Evolutionary conservation across 2,113 vertebrate species (phyloP).

Genomic region (Apteryx owenii): DNA sequence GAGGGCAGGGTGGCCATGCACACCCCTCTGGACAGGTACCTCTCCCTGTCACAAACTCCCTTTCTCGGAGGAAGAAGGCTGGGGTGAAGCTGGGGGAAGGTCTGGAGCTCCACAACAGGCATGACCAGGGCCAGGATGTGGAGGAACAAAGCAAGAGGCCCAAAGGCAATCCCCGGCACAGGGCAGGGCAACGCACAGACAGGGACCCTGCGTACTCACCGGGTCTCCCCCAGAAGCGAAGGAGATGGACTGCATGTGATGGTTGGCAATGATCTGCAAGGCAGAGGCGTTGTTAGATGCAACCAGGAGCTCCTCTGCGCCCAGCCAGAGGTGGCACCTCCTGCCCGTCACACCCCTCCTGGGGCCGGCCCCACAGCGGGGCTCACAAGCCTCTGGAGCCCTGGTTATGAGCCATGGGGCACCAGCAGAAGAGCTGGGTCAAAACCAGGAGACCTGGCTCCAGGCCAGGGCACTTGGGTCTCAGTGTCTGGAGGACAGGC

Average conservation of each 20-base stretch:
- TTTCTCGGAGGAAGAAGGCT: too few relatives aligned
- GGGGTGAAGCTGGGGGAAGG: neutral
- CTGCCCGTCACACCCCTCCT: rapidly evolving
- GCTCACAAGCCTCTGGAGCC: neutral
- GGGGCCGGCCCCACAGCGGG: neutral
- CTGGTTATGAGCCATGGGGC: neutral
- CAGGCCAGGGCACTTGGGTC: neutral
- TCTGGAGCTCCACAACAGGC: neutral
- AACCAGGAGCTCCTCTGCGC: neutral
- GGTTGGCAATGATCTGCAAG: constrained; percentile 93
- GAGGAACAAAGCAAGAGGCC: neutral
- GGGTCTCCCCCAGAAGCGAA: constrained; percentile 96
- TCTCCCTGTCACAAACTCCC: neutral
- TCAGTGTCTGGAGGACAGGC: neutral
- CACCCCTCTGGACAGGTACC: neutral
- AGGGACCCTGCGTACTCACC: constrained; percentile 78
- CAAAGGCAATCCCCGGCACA: rapidly evolving
- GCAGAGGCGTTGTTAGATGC: neutral
- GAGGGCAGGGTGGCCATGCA: neutral
- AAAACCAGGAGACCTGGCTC: neutral
- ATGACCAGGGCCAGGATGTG: neutral
- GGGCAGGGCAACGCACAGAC: rapidly evolving
- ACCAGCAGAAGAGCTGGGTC: neutral
- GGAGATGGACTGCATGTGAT: constrained; percentile 97
- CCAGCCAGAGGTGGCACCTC: neutral